Evolutionary conservation across 2,113 vertebrate species (phyloP).

Genomic region (Alligator mississippiensis): DNA sequence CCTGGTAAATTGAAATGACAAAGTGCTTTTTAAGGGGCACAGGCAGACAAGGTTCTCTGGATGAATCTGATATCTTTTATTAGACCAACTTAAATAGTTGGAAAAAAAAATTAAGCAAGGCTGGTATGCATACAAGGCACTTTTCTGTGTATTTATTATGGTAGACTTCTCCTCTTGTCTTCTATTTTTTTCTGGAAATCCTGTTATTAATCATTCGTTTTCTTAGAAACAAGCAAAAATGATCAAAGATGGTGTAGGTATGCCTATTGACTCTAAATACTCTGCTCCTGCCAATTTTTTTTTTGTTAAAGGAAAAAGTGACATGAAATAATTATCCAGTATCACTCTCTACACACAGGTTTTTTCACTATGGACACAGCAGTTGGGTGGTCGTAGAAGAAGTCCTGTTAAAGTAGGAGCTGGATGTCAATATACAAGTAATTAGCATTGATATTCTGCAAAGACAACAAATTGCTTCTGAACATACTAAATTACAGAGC

Average conservation of each 20-base stretch:
- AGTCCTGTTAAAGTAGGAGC: conserved; percentile 25
- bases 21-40: conserved; percentile 75
- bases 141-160: conserved; percentile 77
- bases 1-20: conserved; percentile 74
- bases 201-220: neutral
- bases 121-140: neutral
- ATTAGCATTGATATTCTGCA: conserved; percentile 7
- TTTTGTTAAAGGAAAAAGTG: neutral
- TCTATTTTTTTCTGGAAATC: conserved; percentile 55
- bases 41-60: too few relatives aligned
- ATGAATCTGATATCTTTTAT: too few relatives aligned
- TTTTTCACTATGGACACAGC: neutral
- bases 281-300: neutral
- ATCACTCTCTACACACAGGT: neutral
- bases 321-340: neutral
- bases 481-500: conserved; percentile 33
- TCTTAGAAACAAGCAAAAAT: neutral
- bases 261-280: neutral
- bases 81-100: too few relatives aligned
- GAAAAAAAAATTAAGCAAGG: too few relatives aligned
- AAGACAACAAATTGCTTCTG: conserved; percentile 10
- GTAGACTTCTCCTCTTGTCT: conserved; percentile 59
- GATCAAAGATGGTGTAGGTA: too few relatives aligned
- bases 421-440: neutral
- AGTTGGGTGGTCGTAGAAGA: conserved; percentile 12